These are phyloP conservation scores for Agrotis puta DNA, from an alignment of 2,888 invertebrate species.

Conservation along the genomic window DNA sequence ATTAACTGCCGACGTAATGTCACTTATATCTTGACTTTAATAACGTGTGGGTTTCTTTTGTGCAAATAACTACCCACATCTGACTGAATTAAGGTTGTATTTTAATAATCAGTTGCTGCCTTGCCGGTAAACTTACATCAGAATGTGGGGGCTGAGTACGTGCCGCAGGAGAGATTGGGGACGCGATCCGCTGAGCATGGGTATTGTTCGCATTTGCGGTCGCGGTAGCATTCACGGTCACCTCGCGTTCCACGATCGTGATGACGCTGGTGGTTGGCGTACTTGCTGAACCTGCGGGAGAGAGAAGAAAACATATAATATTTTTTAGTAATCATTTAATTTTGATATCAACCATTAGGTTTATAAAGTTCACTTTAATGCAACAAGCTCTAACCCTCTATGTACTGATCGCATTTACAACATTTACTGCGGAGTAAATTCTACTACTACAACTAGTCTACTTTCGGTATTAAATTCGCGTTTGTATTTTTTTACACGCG, in stretches of 20 bases:
- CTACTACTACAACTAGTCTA: no score
- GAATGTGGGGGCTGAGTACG: constrained; percentile 55
- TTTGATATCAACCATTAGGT: not conserved
- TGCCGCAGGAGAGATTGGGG: constrained; percentile 53
- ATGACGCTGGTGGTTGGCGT: constrained; percentile 39
- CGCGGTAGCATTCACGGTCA: not conserved
- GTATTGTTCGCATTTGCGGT: constrained; percentile 26
- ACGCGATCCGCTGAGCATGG: constrained; percentile 44
- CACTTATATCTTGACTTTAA: no score
- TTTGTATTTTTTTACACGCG: no score
- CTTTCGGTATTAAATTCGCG: no score
- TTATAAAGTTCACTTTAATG: no score
- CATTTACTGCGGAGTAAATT: no score
- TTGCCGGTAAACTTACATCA: constrained; percentile 35
- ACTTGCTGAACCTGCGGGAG: constrained; percentile 32
- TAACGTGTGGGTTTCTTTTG: not conserved
- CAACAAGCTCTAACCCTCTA: no score
- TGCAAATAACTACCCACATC: not conserved
- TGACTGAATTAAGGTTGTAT: not conserved
- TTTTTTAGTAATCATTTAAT: no score
- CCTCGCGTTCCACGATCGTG: constrained; percentile 47
- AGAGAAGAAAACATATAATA: not conserved
- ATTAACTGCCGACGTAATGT: no score
- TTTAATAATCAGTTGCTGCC: not conserved
- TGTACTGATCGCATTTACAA: no score